Percentiles rank a stretch among this genome's conserved stretches.
Conservation (phyloP, 2,797 vertebrate species). For the Phalanger gymnotis region DNA sequence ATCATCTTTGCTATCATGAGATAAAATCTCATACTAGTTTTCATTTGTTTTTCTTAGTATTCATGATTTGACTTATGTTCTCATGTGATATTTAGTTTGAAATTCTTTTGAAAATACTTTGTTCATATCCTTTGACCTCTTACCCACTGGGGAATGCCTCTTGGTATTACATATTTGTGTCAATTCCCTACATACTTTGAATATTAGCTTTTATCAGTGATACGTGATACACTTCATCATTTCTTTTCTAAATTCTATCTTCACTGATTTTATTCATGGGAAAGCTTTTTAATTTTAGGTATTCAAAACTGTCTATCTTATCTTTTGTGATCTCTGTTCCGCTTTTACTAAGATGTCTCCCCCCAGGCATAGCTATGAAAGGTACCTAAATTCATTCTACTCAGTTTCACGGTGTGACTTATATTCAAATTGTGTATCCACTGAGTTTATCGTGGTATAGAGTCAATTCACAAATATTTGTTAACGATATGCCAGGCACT, state of each 20-base stretch:
- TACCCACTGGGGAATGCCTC: neutral
- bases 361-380: neutral
- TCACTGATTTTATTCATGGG: neutral
- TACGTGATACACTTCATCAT: neutral
- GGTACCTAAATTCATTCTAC: neutral
- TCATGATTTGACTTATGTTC: neutral
- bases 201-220: neutral
- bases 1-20: constrained; percentile 20
- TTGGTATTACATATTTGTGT: neutral
- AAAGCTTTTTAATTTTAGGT: neutral
- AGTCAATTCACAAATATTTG: neutral
- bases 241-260: neutral
- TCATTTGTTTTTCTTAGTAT: constrained; percentile 30
- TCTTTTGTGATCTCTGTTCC: neutral
- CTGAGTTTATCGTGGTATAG: neutral
- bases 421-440: neutral
- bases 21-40: constrained; percentile 7
- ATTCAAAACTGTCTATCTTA: neutral
- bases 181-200: neutral
- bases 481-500: neutral
- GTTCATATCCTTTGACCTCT: neutral
- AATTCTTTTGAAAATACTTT: neutral
- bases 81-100: neutral
- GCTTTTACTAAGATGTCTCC: neutral
- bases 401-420: neutral